Conservation (phyloP, 2,797 vertebrate species). For the Sebastes oblongus region DNA sequence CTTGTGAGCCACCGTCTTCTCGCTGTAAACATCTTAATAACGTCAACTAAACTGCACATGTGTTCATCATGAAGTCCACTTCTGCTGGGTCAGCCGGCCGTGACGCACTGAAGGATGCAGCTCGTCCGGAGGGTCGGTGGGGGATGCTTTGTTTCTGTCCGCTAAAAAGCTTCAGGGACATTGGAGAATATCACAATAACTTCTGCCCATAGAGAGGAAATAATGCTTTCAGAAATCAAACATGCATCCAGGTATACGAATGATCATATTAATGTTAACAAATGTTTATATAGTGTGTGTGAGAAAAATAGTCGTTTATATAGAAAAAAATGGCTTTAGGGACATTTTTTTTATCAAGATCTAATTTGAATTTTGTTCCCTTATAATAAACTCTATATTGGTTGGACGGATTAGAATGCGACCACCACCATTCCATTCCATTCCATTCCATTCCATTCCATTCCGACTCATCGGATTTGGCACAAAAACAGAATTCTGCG, state of each 20-base stretch:
- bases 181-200: too few relatives aligned
- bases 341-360: not conserved
- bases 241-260: too few relatives aligned
- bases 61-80: conserved; percentile 2
- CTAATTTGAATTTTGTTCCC: rapidly evolving
- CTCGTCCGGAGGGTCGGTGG: conserved; percentile 3
- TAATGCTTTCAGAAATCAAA: too few relatives aligned
- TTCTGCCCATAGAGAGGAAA: too few relatives aligned
- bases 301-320: too few relatives aligned
- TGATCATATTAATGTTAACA: too few relatives aligned
- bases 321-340: not conserved
- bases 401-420: not conserved
- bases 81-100: conserved; percentile 28
- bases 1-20: not conserved
- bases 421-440: not conserved
- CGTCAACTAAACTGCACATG: not conserved
- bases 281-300: too few relatives aligned
- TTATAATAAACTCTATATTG: not conserved
- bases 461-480: conserved; percentile 2
- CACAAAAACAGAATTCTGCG: not conserved
- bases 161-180: not conserved
- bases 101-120: conserved; percentile 59
- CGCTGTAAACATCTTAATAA: not conserved
- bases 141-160: conserved; percentile 45
- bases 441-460: too few relatives aligned